phyloP scores from a whole-genome alignment of 2,113 vertebrate species.

The Apodemus speciosus region DNA sequence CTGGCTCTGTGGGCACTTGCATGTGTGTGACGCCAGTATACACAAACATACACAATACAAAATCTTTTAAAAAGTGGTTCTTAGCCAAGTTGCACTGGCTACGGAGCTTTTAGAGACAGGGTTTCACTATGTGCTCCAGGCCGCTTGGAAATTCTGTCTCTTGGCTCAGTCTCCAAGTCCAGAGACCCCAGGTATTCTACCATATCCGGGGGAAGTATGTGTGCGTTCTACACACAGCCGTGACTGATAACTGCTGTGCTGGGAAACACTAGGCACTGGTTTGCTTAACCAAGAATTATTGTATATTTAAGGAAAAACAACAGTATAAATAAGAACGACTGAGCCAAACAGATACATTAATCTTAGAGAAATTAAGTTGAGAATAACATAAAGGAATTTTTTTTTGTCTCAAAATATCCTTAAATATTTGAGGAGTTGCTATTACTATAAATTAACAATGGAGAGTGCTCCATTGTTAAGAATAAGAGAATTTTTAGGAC shows the following conservation, averaged over 20 bases:
- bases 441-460: constrained; percentile 29
- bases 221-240: background rate
- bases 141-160: background rate
- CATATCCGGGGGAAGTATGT: background rate
- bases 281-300: background rate
- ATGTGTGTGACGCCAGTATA: background rate
- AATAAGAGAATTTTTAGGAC: constrained; percentile 25
- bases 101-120: background rate
- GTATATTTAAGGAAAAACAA: constrained; percentile 30
- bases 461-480: too few relatives aligned
- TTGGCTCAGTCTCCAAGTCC: background rate
- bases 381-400: background rate
- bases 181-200: background rate
- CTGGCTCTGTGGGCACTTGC: background rate
- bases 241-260: background rate
- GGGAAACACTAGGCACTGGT: background rate
- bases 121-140: background rate
- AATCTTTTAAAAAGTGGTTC: background rate
- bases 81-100: background rate
- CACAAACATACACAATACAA: background rate
- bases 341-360: background rate
- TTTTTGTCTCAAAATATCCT: constrained; percentile 9
- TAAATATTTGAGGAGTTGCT: background rate
- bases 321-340: background rate
- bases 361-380: background rate